phyloP scores from a whole-genome alignment of 2,888 invertebrate species.

The Mylabris sibirica region DNA sequence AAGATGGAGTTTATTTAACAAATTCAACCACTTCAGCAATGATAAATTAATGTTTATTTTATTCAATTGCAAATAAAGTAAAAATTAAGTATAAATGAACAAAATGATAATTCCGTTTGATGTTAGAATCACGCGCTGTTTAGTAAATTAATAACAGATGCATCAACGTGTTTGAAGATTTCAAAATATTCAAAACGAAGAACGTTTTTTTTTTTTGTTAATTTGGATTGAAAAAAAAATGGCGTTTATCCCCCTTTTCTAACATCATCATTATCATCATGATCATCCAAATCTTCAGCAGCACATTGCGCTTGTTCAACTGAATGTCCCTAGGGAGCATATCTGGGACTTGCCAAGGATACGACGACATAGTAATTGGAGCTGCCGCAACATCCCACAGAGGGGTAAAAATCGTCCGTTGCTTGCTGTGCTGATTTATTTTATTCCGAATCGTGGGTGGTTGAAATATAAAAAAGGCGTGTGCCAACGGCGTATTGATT shows the following conservation, averaged over 20 bases:
- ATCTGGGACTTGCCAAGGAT: slow-evolving; percentile 33
- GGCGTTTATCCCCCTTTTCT: slow-evolving; percentile 4
- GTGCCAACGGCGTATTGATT: slow-evolving; percentile 50
- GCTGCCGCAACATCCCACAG: slow-evolving; percentile 44
- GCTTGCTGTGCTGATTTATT: slow-evolving; percentile 52
- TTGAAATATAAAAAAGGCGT: slow-evolving; percentile 53
- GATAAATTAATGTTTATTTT: slow-evolving; percentile 5
- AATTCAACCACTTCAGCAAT: neutral
- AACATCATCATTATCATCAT: neutral
- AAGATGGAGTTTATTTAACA: neutral
- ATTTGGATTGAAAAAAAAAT: neutral
- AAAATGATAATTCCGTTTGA: slow-evolving; percentile 1
- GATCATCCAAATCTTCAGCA: neutral
- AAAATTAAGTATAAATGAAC: neutral
- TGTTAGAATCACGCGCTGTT: neutral
- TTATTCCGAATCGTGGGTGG: slow-evolving; percentile 53
- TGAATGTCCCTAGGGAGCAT: slow-evolving; percentile 36
- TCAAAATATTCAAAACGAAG: neutral
- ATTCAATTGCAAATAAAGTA: neutral
- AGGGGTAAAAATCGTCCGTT: slow-evolving; percentile 42
- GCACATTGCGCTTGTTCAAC: slow-evolving; percentile 36
- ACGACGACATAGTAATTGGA: slow-evolving; percentile 43
- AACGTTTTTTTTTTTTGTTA: no score
- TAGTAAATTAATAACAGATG: neutral
- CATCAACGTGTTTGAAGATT: neutral